phyloP scores from a whole-genome alignment of 2,113 vertebrate genomes.

The Stomatorhinus ivindoensis region DNA sequence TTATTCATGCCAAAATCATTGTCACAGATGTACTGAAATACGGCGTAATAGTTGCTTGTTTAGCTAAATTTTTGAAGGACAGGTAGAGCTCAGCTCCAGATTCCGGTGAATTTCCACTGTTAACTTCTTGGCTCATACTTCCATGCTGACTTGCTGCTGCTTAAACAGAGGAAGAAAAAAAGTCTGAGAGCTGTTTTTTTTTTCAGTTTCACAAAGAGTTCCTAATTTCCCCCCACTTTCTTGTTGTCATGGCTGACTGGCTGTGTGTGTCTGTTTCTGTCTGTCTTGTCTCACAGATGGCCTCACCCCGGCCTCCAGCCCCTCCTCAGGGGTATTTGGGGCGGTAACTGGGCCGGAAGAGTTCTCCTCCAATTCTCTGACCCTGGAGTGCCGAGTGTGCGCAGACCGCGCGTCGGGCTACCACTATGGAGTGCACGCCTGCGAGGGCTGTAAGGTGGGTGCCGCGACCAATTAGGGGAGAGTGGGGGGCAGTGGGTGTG shows the following conservation, averaged over 20 bases:
- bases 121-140: background rate
- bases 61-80: background rate
- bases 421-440: constrained; percentile 97
- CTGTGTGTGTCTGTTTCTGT: background rate
- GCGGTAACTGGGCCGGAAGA: constrained; percentile 55
- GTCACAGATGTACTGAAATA: background rate
- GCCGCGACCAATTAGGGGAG: background rate
- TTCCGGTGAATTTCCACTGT: background rate
- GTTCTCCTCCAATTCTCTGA: constrained; percentile 55
- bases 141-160: background rate
- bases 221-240: constrained; percentile 5
- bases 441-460: constrained; percentile 95
- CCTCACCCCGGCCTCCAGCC: constrained; percentile 85
- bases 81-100: background rate
- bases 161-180: background rate
- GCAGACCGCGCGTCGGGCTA: constrained; percentile 93
- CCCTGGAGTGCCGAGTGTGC: constrained; percentile 86
- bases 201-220: constrained; percentile 6
- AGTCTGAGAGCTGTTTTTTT: background rate
- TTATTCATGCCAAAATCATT: background rate
- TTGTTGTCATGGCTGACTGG: constrained; percentile 18
- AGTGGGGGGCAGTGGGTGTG: background rate
- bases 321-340: constrained; percentile 64
- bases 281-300: constrained; percentile 62
- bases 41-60: background rate